Evolutionary conservation across 2,113 vertebrate species (phyloP), one percentile per base, ranked within the genome.

Genomic region (Laterallus jamaicensis): DNA sequence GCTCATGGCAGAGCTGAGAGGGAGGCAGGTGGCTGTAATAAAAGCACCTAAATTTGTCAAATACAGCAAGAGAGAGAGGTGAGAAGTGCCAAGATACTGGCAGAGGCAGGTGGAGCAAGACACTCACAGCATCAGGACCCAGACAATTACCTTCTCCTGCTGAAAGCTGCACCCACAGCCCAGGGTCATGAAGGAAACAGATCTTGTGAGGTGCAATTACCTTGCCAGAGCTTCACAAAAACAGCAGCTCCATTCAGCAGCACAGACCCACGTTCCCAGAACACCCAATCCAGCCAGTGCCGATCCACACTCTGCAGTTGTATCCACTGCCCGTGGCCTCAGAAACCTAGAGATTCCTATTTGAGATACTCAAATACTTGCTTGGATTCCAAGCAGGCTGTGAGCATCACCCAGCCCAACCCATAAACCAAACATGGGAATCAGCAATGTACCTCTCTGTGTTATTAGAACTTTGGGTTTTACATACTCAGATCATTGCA

Each of bases 211-310:
- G 24, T 7, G 13, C 10, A 9, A 5, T 31, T 15, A 15, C 25
- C 32, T 55, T 18, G 29, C 7, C 8, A 31, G 31, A 85, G 50
- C 76, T 58, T 42, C 58, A 26, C 31, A n/a, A 71, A 50, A 70
- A 15, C 16, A 7, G 7, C 26, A 49, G 2, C 49, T 29, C 44
- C 40, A 2, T 28, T 31, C 54, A 11, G 47, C 76, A 73, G 81
- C 40, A 32, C 39, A 55, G 35, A 17, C 11, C 0, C 2, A 22
- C 0, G 0, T 14, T 6, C 64, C 1, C 56, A 15, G 11, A 42
- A 32, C 3, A 76, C 10, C 52, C 71, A 39, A 2, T 40, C 19
- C 62, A 18, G 24, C 13, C 13, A 25, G 44, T 15, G 40, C 22
- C 2, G 1, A 15, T 24, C 19, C 1, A 3, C 58, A 4, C 58